These are phyloP conservation scores for Caracal caracal DNA, from an alignment of 2,113 vertebrate species.

Conservation along the genomic window DNA sequence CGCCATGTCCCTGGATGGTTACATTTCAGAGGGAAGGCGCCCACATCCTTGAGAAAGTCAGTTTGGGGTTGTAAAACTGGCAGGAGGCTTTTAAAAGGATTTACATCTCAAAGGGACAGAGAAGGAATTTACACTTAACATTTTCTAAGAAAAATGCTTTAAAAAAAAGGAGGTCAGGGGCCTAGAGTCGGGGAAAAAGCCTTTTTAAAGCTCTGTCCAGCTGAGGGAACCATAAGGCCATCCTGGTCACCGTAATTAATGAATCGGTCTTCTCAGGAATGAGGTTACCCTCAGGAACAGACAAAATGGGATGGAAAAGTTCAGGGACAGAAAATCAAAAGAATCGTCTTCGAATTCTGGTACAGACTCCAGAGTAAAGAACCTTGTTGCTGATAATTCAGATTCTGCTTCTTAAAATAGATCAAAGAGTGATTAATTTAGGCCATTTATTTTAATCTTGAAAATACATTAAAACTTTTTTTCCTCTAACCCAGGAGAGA, in stretches of 20 bases:
- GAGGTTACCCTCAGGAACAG: background rate
- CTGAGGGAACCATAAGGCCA: background rate
- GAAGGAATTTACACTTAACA: background rate
- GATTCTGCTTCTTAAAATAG: background rate
- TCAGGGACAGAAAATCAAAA: background rate
- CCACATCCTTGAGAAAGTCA: background rate
- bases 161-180: background rate
- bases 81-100: background rate
- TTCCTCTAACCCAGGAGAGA: background rate
- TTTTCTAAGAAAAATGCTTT: background rate
- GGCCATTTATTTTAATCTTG: background rate
- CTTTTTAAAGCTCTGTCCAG: fast-evolving
- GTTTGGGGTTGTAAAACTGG: background rate
- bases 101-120: background rate
- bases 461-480: background rate
- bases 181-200: background rate
- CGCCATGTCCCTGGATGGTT: no score
- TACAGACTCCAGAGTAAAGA: background rate
- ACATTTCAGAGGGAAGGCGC: background rate
- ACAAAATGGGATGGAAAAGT: background rate
- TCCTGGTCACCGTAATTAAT: background rate
- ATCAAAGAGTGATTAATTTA: background rate
- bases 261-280: background rate
- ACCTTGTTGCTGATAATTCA: background rate
- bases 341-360: background rate